These are phyloP conservation scores for Crocallis elinguaria DNA, from an alignment of 2,888 invertebrate genomes.

Conservation along the genomic window DNA sequence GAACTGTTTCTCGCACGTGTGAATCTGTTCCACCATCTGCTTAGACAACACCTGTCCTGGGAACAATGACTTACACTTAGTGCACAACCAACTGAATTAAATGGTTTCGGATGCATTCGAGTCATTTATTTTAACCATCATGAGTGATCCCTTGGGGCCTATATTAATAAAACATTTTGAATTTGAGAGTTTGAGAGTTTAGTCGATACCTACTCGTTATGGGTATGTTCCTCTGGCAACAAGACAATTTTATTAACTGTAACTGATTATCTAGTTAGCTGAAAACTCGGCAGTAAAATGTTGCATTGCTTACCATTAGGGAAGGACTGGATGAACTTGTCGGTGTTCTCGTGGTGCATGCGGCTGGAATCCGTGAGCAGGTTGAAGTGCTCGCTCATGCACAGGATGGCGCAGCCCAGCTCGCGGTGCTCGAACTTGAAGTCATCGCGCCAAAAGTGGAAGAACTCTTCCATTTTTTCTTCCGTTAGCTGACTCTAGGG, in stretches of 20 bases:
- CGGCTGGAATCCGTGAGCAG: constrained; percentile 70
- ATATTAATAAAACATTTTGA: no score
- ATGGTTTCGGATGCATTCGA: no score
- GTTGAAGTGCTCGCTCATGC: constrained; percentile 75
- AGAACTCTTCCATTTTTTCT: constrained; percentile 79
- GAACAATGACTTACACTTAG: neutral
- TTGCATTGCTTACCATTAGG: constrained; percentile 73
- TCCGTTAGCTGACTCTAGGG: constrained; percentile 66
- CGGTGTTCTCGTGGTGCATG: constrained; percentile 76
- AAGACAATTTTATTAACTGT: no score
- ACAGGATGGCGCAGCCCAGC: constrained; percentile 76
- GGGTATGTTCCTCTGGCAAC: no score
- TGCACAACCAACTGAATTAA: neutral
- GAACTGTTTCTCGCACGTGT: constrained; percentile 60
- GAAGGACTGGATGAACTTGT: constrained; percentile 70
- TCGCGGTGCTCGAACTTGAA: constrained; percentile 76
- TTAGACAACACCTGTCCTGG: constrained; percentile 61
- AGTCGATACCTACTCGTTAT: no score
- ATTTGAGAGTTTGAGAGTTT: no score
- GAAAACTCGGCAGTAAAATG: no score
- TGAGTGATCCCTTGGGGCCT: no score
- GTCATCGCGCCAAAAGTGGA: constrained; percentile 78
- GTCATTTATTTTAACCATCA: no score
- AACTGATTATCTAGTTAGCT: no score
- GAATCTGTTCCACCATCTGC: constrained; percentile 64